Conservation (phyloP, 2,888 invertebrate species). For the Allolobophora icterica region DNA sequence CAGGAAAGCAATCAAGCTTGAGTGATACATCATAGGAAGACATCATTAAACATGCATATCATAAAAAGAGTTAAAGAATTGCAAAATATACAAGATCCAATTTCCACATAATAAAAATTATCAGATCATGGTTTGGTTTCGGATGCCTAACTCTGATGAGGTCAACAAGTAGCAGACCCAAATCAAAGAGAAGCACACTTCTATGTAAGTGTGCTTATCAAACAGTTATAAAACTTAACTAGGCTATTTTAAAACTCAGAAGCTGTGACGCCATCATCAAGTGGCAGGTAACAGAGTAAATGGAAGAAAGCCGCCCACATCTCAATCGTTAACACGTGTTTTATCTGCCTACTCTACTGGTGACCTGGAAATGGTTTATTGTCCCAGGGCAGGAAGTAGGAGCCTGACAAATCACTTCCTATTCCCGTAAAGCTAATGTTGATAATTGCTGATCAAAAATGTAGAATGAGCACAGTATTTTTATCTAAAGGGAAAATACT, state of each 20-base stretch:
- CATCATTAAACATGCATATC: too few species aligned
- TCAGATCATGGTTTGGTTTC: neutral
- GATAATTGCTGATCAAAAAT: neutral
- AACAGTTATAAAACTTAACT: neutral
- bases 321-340: slow-evolving; percentile 1
- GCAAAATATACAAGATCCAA: neutral
- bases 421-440: neutral
- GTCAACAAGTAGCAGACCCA: neutral
- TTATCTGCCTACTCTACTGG: neutral
- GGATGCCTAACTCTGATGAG: neutral
- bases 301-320: neutral
- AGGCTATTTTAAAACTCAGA: neutral
- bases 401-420: neutral
- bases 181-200: neutral
- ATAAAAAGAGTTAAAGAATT: neutral
- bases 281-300: neutral
- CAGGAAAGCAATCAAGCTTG: too few species aligned
- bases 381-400: neutral
- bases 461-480: neutral
- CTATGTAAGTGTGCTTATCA: neutral
- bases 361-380: slow-evolving; percentile 1
- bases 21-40: too few species aligned
- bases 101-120: neutral
- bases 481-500: neutral
- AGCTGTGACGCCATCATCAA: neutral